Evolutionary conservation across 2,888 invertebrate species (phyloP), one percentile per base, ranked within the genome.

Genomic region (Blastobasis adustella): DNA sequence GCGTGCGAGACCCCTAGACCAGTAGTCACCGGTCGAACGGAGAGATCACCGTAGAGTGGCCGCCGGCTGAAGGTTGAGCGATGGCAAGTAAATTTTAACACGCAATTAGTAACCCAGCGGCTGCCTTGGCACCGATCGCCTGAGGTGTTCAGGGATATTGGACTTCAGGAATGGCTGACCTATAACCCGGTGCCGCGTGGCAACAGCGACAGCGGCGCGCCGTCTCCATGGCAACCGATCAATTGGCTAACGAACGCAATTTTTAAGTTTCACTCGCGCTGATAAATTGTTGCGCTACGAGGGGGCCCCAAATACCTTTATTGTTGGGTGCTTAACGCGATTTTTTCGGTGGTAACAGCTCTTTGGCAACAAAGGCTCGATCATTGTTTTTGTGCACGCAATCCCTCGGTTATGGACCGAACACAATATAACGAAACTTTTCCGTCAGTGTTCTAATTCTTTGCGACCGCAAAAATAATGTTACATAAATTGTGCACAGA

Each of bases 41-140:
- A 38, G 46, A 47, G 77, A 59, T 76, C 76, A 66, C 62, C 58
- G 58, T 67, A 67, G 54, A 62, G 60, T 69, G 75, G 74, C 58
- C 62, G 62, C 56, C 57, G 59, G 63, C 65, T n/a, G 79, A 83
- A 84, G 84, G 85, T 79, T 82, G 78, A 78, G 73, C 71, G 79
- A 76, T 77, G 84, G 84, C 84, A 81, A 82, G 83, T 83, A 79
- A 85, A 84, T 79, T 85, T 84, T 82, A 82, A 81, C 84, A 84
- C 83, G 84, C 82, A 84, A 86, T 86, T 84, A 82, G 79, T 77
- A 78, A 73, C 69, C 71, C 71, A 71, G 55, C 70, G 71, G 77
- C 77, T 71, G 76, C 82, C 83, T 86, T 85, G 85, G 82, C 85
- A 82, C 78, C 74, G 71, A 83, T 84, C 69, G 69, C 66, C 67